These are phyloP conservation scores for Etheostoma cragini DNA, from an alignment of 2,113 vertebrate genomes.

Conservation along the genomic window DNA sequence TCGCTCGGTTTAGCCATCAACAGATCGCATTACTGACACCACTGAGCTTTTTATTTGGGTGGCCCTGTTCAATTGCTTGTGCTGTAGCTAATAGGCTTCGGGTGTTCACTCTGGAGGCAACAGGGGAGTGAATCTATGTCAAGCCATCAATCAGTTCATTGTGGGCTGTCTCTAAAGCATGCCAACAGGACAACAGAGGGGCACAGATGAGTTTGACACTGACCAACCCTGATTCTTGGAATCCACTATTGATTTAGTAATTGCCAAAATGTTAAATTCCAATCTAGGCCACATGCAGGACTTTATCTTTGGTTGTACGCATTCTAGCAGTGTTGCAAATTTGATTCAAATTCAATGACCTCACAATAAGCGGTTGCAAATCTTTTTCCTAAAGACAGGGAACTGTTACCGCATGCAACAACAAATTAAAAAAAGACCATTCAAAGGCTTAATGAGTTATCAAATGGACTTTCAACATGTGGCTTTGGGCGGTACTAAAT, in stretches of 20 bases:
- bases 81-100: conserved; percentile 62
- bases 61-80: conserved; percentile 71
- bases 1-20: conserved; percentile 69
- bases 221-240: neutral
- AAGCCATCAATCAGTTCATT: conserved; percentile 50
- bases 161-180: conserved; percentile 33
- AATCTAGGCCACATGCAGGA: neutral
- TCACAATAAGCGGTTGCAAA: conserved; percentile 36
- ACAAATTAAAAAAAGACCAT: conserved; percentile 35
- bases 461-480: conserved; percentile 69
- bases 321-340: conserved; percentile 15
- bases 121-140: conserved; percentile 44
- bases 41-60: conserved; percentile 64
- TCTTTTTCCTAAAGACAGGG: conserved; percentile 27
- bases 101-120: conserved; percentile 53
- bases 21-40: conserved; percentile 73
- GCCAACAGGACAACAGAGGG: conserved; percentile 6
- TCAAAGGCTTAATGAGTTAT: conserved; percentile 52
- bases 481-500: conserved; percentile 54
- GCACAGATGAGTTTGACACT: neutral
- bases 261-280: neutral
- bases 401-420: conserved; percentile 34
- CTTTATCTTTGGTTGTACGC: neutral
- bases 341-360: conserved; percentile 23
- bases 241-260: conserved; percentile 7